Percentiles rank a stretch among this genome's conserved stretches.
Conservation (phyloP, 2,888 invertebrate species). For the Xestia c-nigrum region DNA sequence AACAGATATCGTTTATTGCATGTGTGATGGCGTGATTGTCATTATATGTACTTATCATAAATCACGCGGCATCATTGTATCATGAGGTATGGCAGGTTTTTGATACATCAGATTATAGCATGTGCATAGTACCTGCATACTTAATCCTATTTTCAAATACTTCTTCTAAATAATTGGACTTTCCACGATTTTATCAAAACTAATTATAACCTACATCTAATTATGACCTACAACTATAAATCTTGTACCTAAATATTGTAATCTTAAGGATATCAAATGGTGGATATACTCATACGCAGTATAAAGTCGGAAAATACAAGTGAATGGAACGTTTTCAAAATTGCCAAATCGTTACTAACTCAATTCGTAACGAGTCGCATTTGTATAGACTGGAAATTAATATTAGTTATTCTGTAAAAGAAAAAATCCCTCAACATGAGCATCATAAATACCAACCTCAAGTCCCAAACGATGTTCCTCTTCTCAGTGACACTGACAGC, state of each 20-base stretch:
- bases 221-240: too few relatives aligned
- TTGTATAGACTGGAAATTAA: not conserved
- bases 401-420: not conserved
- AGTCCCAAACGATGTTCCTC: slow-evolving; percentile 96
- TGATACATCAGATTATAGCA: not conserved
- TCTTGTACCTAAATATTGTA: not conserved
- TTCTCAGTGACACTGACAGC: slow-evolving; percentile 97
- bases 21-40: not conserved
- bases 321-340: not conserved
- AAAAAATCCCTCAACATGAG: not conserved
- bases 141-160: not conserved
- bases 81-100: not conserved
- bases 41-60: not conserved
- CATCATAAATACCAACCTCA: slow-evolving; percentile 83
- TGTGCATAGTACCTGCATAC: not conserved
- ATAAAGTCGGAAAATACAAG: not conserved
- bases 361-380: not conserved
- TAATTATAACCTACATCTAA: too few relatives aligned
- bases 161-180: not conserved
- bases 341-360: not conserved
- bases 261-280: not conserved
- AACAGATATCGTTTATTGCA: slow-evolving; percentile 21
- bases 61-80: slow-evolving; percentile 5
- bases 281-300: not conserved
- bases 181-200: not conserved